These are phyloP conservation scores for Sitodiplosis mosellana DNA, from an alignment of 1,140 invertebrate species.

Conservation along the genomic window DNA sequence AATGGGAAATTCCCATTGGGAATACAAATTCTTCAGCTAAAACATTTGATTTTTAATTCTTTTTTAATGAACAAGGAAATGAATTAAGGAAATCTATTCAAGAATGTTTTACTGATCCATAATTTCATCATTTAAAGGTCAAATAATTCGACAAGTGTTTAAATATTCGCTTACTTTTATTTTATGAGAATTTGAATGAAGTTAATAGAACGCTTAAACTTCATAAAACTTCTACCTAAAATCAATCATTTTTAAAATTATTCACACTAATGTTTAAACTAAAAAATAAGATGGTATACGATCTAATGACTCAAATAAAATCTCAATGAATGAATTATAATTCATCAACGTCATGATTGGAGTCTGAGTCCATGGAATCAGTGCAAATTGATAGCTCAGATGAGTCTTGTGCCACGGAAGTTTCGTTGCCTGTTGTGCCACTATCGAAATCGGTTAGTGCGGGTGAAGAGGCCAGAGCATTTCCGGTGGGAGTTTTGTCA, in stretches of 20 bases:
- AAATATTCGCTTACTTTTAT: background rate
- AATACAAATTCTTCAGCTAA: too few species aligned
- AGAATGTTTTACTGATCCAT: background rate
- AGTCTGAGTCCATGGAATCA: conserved; percentile 18
- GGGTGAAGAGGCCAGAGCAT: conserved; percentile 6
- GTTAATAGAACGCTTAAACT: background rate
- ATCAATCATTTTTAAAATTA: background rate
- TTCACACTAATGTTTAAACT: background rate
- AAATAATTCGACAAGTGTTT: background rate
- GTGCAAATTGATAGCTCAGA: conserved; percentile 23
- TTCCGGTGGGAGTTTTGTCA: conserved; percentile 8
- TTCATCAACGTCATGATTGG: conserved; percentile 17
- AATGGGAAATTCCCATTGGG: background rate
- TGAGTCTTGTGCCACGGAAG: conserved; percentile 8
- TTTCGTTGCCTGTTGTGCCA: conserved; percentile 13
- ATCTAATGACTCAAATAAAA: background rate
- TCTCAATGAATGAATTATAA: too few species aligned
- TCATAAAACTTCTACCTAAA: background rate
- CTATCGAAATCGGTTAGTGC: conserved; percentile 14
- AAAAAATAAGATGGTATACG: background rate
- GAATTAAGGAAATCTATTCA: background rate
- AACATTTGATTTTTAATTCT: too few species aligned
- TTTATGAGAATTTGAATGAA: background rate
- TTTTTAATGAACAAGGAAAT: too few species aligned
- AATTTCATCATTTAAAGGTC: background rate